A percentile compares a stretch with the other conserved stretches of the same genome.
phyloP scores from a whole-genome alignment of 1,140 invertebrate species.

The Bombus cullumanus region DNA sequence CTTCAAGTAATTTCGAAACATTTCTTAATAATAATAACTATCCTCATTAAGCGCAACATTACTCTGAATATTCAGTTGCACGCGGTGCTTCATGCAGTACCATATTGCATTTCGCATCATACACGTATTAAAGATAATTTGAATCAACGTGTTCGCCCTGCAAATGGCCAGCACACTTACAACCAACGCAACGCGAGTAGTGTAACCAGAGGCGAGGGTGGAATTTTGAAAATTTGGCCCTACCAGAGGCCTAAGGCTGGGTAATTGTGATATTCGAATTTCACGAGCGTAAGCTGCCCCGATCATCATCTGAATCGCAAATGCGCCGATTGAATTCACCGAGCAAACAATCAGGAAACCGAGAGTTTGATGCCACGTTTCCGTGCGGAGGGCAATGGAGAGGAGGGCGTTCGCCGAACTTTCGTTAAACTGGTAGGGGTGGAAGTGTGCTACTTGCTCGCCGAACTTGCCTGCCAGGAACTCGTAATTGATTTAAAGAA shows the following conservation, averaged over 20 bases:
- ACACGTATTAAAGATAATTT: conserved; percentile 13
- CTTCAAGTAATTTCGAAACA: background rate
- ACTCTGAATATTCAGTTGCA: no score
- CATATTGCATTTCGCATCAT: background rate
- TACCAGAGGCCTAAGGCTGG: background rate
- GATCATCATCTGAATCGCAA: conserved; percentile 62
- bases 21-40: background rate
- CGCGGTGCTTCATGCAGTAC: background rate
- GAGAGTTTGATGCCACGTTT: conserved; percentile 47
- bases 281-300: conserved; percentile 27
- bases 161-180: conserved; percentile 8
- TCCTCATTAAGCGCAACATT: background rate
- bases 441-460: conserved; percentile 24
- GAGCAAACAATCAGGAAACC: conserved; percentile 60
- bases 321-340: conserved; percentile 52
- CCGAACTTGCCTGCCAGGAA: conserved; percentile 47
- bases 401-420: conserved; percentile 4
- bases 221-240: conserved; percentile 31
- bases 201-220: background rate
- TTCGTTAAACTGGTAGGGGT: conserved; percentile 33
- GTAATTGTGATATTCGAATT: conserved; percentile 31
- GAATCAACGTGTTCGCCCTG: conserved; percentile 4
- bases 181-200: background rate
- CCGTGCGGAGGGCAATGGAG: background rate
- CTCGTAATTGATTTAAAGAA: conserved; percentile 68